Base-by-base conservation (phyloP, 35 echinoderm and acorn worm species). In the Acanthaster planci region DNA sequence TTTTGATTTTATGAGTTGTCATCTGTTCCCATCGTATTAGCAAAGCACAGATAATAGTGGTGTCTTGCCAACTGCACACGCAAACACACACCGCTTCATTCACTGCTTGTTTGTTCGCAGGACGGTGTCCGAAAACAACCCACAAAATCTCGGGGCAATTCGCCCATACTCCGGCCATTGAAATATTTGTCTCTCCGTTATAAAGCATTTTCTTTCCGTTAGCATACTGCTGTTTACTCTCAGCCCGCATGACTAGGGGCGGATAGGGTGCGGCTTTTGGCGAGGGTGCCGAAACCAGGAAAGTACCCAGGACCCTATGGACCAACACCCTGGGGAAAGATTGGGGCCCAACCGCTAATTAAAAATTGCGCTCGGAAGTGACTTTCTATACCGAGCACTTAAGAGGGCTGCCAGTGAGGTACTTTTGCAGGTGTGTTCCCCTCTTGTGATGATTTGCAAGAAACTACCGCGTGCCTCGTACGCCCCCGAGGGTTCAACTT, bases 341-440 rank as follows among this genome's bases (percentile, higher is more conserved):
- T 26, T 72, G 21, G 1, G 64, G 30, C 64, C 19, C 22, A 72
- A 72, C 26, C 30, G 64, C 64, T 72, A 72, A 72, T 72, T 72
- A 72, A 72, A 47, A 72, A 72, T 72, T 3, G 26, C 23, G 34
- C 64, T 72, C 64, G 64, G 64, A 72, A 72, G 34, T 72, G 64
- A 72, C 64, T 72, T 34, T 72, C 19, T 35, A 4, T 47, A 47
- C 42, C 42, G 12, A 47, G 12, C 42, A 47, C 42, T 47, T 12
- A 12, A 47, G 42, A 47, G 42, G 42, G 42, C 4, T 47, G 42
- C 42, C 5, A 67, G 14, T 67, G 23, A 67, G 21, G 64, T 29
- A 72, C 64, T 72, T 72, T 72, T 67, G 26, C 64, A 60, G 26
- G 18, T 30, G 64, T 72, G 64, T 18, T 26, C 15, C 26, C 34